A percentile compares a stretch with the other conserved stretches of the same genome.
Conservation (phyloP, 92 coral and sea anemone species). For the Metridium senile region DNA sequence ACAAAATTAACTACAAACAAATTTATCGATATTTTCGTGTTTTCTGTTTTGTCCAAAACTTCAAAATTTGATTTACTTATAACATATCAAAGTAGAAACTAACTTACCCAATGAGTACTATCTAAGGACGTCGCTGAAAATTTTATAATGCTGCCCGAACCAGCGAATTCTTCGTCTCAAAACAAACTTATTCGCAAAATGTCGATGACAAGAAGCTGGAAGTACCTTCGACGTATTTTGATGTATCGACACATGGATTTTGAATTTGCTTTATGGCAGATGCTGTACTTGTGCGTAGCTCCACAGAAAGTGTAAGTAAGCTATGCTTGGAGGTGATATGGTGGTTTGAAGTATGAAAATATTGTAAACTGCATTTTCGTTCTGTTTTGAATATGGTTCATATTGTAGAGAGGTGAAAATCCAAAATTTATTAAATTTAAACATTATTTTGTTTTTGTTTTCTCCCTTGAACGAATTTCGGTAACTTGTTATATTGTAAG, state of each 20-base stretch:
- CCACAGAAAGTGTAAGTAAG: slow-evolving; percentile 98
- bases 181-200: slow-evolving; percentile 68
- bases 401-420: too few relatives aligned
- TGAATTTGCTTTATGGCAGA: slow-evolving; percentile 99
- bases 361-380: too few relatives aligned
- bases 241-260: slow-evolving; percentile 99
- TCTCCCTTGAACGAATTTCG: too few relatives aligned
- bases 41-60: background rate
- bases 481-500: too few relatives aligned
- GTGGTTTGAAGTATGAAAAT: too few relatives aligned
- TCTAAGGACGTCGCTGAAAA: background rate
- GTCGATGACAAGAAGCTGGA: slow-evolving; percentile 89
- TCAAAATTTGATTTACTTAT: background rate
- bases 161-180: slow-evolving; percentile 74
- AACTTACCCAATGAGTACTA: background rate
- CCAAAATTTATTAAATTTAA: too few relatives aligned
- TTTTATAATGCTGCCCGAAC: slow-evolving; percentile 64
- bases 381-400: too few relatives aligned
- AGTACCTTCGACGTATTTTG: slow-evolving; percentile 86
- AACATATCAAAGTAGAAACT: background rate
- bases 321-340: too few relatives aligned
- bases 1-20: background rate
- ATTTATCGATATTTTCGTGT: background rate
- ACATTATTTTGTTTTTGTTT: too few relatives aligned
- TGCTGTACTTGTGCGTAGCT: slow-evolving; percentile 89